Evolutionary conservation across 2,888 invertebrate species (phyloP).

Genomic region (Agonopterix arenella): DNA sequence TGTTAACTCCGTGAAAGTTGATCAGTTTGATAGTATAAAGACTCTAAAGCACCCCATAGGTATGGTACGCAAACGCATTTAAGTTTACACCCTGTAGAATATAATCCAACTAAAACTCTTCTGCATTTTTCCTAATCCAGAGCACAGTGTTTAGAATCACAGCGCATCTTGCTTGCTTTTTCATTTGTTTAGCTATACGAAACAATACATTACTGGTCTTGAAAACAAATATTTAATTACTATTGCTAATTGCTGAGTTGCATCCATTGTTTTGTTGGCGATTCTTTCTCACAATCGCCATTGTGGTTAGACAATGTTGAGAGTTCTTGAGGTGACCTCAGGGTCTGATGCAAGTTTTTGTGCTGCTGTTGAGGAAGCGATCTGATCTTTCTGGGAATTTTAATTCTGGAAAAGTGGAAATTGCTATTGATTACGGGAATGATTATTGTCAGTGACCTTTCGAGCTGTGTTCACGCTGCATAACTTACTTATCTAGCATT

Average conservation of each 20-base stretch:
- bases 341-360: conserved; percentile 52
- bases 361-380: conserved; percentile 33
- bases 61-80: too few species aligned
- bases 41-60: too few species aligned
- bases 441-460: not conserved
- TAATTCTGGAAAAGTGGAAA: conserved; percentile 18
- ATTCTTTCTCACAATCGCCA: conserved; percentile 72
- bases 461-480: not conserved
- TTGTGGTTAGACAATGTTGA: conserved; percentile 71
- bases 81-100: too few species aligned
- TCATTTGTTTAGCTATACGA: conserved; percentile 41
- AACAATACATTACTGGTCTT: conserved; percentile 37
- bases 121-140: not conserved
- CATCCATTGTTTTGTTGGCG: conserved; percentile 55
- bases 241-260: conserved; percentile 62
- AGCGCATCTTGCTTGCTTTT: conserved; percentile 18
- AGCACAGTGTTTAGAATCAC: not conserved
- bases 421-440: too few species aligned
- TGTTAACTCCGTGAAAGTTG: too few species aligned
- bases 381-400: conserved; percentile 28
- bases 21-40: too few species aligned
- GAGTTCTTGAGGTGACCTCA: conserved; percentile 53
- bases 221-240: conserved; percentile 65
- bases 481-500: not conserved
- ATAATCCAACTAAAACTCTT: not conserved